These are phyloP conservation scores for Plebejus melissa DNA, from an alignment of 2,888 invertebrate species.

Conservation along the genomic window DNA sequence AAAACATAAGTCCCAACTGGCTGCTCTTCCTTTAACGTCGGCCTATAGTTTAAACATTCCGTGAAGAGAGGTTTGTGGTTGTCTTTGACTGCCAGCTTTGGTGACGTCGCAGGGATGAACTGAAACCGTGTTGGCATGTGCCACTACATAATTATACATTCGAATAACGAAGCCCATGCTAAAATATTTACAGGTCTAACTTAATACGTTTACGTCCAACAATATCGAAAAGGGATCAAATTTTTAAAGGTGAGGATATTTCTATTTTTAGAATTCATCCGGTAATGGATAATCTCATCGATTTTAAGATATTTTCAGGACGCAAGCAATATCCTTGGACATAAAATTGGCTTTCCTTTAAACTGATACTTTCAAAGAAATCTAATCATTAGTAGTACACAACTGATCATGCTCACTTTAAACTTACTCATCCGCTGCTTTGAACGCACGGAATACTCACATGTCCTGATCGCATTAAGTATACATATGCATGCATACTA, in stretches of 20 bases:
- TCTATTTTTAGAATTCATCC: neutral
- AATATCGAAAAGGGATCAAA: neutral
- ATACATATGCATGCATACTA: slow-evolving; percentile 30
- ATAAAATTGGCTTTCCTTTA: neutral
- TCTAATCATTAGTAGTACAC: slow-evolving; percentile 14
- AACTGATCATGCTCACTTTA: slow-evolving; percentile 20
- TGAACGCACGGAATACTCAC: slow-evolving; percentile 27
- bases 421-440: slow-evolving; percentile 41
- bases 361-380: neutral
- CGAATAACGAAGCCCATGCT: slow-evolving; percentile 24
- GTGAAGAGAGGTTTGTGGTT: slow-evolving; percentile 94
- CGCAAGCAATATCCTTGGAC: neutral
- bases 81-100: slow-evolving; percentile 77
- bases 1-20: slow-evolving; percentile 86
- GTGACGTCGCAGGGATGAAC: slow-evolving; percentile 56
- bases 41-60: slow-evolving; percentile 90
- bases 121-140: slow-evolving; percentile 57
- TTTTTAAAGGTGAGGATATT: neutral
- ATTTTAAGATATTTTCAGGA: neutral
- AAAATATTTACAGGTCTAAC: slow-evolving; percentile 16
- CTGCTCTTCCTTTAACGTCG: slow-evolving; percentile 89
- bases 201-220: neutral
- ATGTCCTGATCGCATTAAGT: neutral
- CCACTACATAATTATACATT: slow-evolving; percentile 50
- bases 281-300: neutral